These are phyloP conservation scores for Buceros bicornis DNA, from an alignment of 2,797 vertebrate genomes.

Conservation along the genomic window DNA sequence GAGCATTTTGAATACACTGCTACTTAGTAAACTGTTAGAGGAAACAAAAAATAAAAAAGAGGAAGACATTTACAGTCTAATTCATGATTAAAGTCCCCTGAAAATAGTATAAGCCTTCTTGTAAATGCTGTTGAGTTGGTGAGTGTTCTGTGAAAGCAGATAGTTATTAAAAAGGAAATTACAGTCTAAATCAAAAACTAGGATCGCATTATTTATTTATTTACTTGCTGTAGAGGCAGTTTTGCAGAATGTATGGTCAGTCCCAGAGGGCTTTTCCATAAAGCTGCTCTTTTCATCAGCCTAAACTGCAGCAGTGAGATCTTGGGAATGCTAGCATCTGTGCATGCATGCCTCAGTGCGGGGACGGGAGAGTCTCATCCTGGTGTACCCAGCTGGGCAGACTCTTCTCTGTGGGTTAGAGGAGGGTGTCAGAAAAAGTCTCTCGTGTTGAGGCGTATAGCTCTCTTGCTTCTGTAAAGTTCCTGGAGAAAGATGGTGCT, in stretches of 20 bases:
- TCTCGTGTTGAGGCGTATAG: accelerated
- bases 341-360: too few species aligned
- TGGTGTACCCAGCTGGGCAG: background rate
- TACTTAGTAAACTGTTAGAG: background rate
- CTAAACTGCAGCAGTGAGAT: background rate
- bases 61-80: background rate
- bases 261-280: background rate
- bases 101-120: background rate
- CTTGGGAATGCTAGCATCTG: background rate
- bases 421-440: background rate
- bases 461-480: background rate
- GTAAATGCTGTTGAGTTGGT: background rate
- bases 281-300: background rate
- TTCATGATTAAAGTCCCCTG: conserved; percentile 22
- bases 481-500: background rate
- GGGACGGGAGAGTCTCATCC: too few species aligned
- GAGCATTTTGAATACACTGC: background rate
- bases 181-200: background rate
- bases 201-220: background rate
- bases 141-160: background rate
- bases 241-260: background rate
- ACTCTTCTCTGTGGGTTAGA: background rate
- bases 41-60: background rate
- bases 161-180: conserved; percentile 35
- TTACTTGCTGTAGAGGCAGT: background rate